Evolutionary conservation across 2,797 vertebrate genomes (phyloP), one percentile per base, ranked within the genome.

Genomic region (Cossypha polioptera): DNA sequence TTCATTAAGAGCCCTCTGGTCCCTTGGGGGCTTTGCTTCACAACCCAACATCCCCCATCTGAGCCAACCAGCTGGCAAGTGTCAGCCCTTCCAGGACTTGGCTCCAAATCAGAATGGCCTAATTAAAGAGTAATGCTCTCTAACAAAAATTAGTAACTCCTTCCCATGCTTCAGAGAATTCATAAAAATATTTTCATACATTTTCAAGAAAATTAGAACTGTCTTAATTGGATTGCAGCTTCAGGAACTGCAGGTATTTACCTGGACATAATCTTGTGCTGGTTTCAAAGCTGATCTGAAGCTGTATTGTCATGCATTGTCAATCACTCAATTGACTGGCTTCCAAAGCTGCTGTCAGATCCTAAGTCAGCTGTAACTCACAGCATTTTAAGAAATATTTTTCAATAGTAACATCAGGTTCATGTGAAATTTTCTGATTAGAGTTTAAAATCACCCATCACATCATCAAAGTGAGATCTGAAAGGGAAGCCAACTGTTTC

Each of bases 221-320:
- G 10, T 35, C 48, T 90, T 90, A 69, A 68, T 66, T 59, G 48
- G 10, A 76, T 43, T 76, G 18, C 55, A 78, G 28, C 24, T 83
- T 78, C 20, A 33, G 42, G 28, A 91, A 67, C 5, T 58, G 38
- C 69, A 72, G 12, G 21, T 40, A 65, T 65, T 75, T 55, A 77
- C 35, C n/a, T 51, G 45, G 26, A 66, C n/a, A 35, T 38, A 53
- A 29, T 42, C 15, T 4, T 15, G 22, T 35, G 47, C 67, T 28
- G 35, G 19, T 63, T 94, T 50, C 50, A 87, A 74, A 76, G 21
- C 15, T 73, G 31, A 62, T 78, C 80, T 81, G 69, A 71, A 79
- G 55, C 36, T 42, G 5, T n/a, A 10, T 40, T 79, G 47, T 43
- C 73, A 76, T 10, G 21, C 25, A 16, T 1, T 65, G 38, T 33